Evolutionary conservation across 2,113 vertebrate genomes (phyloP), one percentile per base, ranked within the genome.

Genomic region (Tautogolabrus adspersus): DNA sequence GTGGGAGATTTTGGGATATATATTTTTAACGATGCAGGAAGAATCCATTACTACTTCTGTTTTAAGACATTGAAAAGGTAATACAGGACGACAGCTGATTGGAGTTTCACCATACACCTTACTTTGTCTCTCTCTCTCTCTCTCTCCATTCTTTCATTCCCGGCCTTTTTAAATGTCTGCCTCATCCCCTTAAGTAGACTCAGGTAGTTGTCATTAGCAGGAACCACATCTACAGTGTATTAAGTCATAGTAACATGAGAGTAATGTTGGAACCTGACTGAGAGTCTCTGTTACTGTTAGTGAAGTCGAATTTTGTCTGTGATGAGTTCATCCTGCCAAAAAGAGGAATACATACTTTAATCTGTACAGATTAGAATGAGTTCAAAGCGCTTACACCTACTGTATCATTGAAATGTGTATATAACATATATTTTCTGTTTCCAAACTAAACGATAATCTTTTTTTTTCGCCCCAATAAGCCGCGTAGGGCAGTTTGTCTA

Each of bases 321-420:
- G 75, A 86, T 78, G 88, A 91, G 92, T 93, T 92, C 87, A 76
- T 91, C 87, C 90, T 94, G 92, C 92, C 93, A 93, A 94, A 34
- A 93, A 92, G 72, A 82, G 81, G 75, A 81, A 83, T 46, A 83
- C 63, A 37, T 81, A 89, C 83, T 88, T 89, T 91, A 79, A 81
- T 83, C 67, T 90, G 85, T 90, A 90, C 76, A 87, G 86, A 88
- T 79, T 76, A 84, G 23, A 90, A 87, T 79, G 57, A 83, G 75
- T 83, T 83, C 60, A 77, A 88, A 91, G 81, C 86, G 89, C 89
- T 89, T 90, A 88, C 77, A 84, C 77, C 84, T 73, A 65, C 49
- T 91, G 89, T 93, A 93, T 87, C 89, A 88, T 92, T 93, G 69
- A 83, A 88, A 91, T 85, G 75, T 90, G 76, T 91, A 88, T 61